phyloP scores from a whole-genome alignment of 2,113 vertebrate genomes.

The Alouatta palliata region DNA sequence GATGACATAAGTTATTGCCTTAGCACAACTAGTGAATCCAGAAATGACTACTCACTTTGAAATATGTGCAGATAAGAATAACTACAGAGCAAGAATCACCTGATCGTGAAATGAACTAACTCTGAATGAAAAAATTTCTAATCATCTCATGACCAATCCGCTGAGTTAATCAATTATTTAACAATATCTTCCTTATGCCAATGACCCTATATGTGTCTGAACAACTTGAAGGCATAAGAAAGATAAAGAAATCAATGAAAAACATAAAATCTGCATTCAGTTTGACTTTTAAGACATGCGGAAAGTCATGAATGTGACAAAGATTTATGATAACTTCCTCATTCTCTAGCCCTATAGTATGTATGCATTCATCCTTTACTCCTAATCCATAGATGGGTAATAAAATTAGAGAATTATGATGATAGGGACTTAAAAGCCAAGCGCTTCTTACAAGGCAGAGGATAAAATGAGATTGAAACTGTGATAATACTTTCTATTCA shows the following conservation, averaged over 20 bases:
- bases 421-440: neutral
- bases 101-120: neutral
- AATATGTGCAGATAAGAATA: neutral
- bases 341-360: neutral
- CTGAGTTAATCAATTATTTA: neutral
- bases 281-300: neutral
- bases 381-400: conserved; percentile 9
- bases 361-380: conserved; percentile 12
- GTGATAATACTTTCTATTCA: neutral
- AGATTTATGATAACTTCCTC: conserved; percentile 1
- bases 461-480: conserved; percentile 62
- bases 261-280: neutral
- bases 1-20: neutral
- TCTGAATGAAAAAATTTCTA: neutral
- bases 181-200: neutral
- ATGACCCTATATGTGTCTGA: neutral
- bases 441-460: neutral
- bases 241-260: conserved; percentile 29
- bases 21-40: neutral
- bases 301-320: neutral
- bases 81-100: neutral
- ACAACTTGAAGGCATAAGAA: conserved; percentile 15
- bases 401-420: conserved; percentile 44
- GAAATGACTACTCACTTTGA: neutral
- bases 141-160: neutral